phyloP scores from a whole-genome alignment of 2,113 vertebrate genomes.

The Catharus bicknelli region DNA sequence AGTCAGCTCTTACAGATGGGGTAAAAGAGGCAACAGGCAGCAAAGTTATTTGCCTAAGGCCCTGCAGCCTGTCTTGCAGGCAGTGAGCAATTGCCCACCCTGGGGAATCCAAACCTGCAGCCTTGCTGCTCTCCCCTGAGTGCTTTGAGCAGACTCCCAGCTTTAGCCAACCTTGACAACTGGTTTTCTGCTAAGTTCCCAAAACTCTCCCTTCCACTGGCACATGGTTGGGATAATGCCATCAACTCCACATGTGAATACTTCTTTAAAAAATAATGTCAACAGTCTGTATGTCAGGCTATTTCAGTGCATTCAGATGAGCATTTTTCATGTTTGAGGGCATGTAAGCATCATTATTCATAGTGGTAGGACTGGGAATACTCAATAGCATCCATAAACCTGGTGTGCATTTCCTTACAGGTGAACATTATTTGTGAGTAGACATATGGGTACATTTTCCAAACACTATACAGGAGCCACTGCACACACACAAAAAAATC shows the following conservation, averaged over 20 bases:
- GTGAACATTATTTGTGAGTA: slow-evolving; percentile 67
- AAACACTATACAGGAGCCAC: slow-evolving; percentile 34
- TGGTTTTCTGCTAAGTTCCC: background rate
- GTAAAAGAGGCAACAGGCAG: slow-evolving; percentile 25
- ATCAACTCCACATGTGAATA: background rate
- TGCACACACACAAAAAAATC: background rate
- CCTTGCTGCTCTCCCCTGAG: background rate
- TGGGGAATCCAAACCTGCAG: background rate
- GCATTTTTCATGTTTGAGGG: slow-evolving; percentile 55
- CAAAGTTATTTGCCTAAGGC: slow-evolving; percentile 40
- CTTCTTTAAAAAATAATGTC: slow-evolving; percentile 32
- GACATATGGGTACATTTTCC: slow-evolving; percentile 64
- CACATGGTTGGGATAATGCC: background rate
- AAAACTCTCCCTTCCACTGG: background rate
- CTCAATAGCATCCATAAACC: slow-evolving; percentile 66
- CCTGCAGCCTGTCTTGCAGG: background rate
- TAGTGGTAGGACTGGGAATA: slow-evolving; percentile 55
- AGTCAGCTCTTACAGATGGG: slow-evolving; percentile 15
- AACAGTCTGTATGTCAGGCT: background rate
- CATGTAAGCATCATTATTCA: slow-evolving; percentile 64
- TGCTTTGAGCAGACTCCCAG: background rate
- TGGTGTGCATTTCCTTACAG: slow-evolving; percentile 66
- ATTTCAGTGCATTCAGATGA: slow-evolving; percentile 51
- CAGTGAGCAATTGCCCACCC: background rate
- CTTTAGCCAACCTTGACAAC: background rate